phyloP scores from a whole-genome alignment of 2,797 vertebrate genomes.

The Perdix hodgsoniae region DNA sequence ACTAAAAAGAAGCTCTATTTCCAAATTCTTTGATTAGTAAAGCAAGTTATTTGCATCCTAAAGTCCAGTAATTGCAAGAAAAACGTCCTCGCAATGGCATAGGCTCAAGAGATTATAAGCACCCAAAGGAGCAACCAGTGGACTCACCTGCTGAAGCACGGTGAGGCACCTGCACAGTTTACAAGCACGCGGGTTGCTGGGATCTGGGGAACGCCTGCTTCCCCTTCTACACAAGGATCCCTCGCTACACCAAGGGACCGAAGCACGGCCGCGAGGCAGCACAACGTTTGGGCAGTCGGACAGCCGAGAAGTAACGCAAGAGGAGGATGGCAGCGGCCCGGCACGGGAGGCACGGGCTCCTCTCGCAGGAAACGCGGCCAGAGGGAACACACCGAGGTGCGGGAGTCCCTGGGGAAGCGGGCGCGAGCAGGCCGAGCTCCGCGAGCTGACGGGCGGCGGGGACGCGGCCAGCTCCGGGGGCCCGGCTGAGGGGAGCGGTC shows the following conservation, averaged over 20 bases:
- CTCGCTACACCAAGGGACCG: rapidly evolving
- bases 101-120: rapidly evolving
- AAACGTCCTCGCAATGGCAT: rapidly evolving
- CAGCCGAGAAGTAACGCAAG: not conserved
- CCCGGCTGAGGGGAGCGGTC: not conserved
- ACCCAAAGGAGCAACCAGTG: not conserved
- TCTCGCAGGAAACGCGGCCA: rapidly evolving
- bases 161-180: not conserved
- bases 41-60: not conserved
- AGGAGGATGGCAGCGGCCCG: rapidly evolving
- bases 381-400: rapidly evolving
- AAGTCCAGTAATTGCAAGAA: not conserved
- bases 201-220: not conserved
- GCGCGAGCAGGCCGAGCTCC: no score
- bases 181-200: not conserved
- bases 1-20: not conserved
- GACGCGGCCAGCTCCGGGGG: not conserved
- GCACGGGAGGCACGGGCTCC: not conserved
- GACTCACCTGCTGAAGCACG: not conserved
- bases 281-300: rapidly evolving
- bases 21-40: not conserved
- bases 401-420: no score
- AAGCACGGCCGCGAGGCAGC: not conserved
- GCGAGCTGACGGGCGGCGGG: no score
- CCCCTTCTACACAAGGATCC: rapidly evolving